These are phyloP conservation scores for Agapornis canus DNA, from an alignment of 2,797 vertebrate genomes.

Conservation along the genomic window DNA sequence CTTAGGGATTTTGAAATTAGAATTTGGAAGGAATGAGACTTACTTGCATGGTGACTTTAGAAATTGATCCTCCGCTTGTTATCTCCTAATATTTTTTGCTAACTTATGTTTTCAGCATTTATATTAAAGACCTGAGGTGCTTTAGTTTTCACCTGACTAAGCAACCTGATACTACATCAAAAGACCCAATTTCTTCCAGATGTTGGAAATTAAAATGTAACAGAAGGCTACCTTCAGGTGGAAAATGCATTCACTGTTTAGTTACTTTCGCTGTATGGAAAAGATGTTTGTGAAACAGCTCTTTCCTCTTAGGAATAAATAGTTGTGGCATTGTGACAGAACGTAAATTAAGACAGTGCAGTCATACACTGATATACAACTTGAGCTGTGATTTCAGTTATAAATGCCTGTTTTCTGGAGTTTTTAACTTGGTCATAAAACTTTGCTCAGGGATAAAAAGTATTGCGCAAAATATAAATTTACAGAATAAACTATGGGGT, in stretches of 20 bases:
- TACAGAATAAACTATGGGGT: neutral
- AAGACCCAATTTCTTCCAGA: neutral
- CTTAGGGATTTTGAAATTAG: neutral
- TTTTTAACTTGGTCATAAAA: neutral
- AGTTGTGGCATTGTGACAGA: neutral
- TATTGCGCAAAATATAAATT: neutral
- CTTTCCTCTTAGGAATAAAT: neutral
- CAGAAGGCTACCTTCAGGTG: neutral
- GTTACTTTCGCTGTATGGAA: neutral
- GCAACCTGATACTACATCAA: neutral
- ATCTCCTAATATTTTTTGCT: neutral
- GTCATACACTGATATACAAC: neutral
- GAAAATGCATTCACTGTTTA: neutral
- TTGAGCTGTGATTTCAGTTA: neutral
- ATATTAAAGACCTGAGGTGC: neutral
- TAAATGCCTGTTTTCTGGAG: neutral
- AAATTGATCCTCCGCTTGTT: fast-evolving
- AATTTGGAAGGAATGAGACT: neutral
- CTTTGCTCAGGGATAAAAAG: neutral
- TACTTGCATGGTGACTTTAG: neutral
- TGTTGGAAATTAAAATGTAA: neutral
- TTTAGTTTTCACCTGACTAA: neutral
- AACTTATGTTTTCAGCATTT: neutral
- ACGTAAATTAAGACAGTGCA: neutral
- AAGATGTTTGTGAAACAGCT: neutral